phyloP scores from a whole-genome alignment of 2,797 vertebrate species.

The Macropus fuliginosus region DNA sequence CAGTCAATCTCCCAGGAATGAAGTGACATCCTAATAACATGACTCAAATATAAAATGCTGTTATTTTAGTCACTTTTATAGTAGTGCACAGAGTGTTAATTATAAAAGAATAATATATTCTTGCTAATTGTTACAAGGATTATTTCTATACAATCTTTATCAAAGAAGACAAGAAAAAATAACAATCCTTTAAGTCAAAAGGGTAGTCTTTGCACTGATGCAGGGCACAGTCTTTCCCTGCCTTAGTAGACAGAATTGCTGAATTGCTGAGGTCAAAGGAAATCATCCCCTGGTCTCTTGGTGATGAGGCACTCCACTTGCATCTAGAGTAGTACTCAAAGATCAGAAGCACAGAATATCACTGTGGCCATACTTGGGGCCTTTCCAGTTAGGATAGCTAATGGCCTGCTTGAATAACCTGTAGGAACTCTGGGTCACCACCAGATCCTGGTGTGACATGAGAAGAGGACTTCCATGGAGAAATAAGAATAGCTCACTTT shows the following conservation, averaged over 20 bases:
- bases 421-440: neutral
- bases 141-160: neutral
- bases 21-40: neutral
- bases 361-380: neutral
- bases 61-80: too few species aligned
- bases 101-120: too few species aligned
- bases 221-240: too few species aligned
- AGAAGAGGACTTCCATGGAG: neutral
- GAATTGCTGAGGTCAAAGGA: too few species aligned
- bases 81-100: too few species aligned
- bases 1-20: neutral
- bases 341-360: too few species aligned
- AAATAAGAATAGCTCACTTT: neutral
- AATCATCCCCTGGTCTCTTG: too few species aligned
- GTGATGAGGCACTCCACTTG: too few species aligned
- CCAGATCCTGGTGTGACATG: neutral
- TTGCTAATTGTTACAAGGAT: too few species aligned
- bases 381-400: neutral
- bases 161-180: neutral
- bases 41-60: too few species aligned
- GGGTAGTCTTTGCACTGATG: neutral
- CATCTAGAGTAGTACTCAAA: too few species aligned
- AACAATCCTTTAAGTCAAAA: neutral
- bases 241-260: too few species aligned
- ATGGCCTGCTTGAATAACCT: neutral